Percentiles rank a stretch among this genome's conserved stretches.
These are phyloP conservation scores for Vanessa cardui DNA, from an alignment of 2,888 invertebrate species.

Conservation along the genomic window DNA sequence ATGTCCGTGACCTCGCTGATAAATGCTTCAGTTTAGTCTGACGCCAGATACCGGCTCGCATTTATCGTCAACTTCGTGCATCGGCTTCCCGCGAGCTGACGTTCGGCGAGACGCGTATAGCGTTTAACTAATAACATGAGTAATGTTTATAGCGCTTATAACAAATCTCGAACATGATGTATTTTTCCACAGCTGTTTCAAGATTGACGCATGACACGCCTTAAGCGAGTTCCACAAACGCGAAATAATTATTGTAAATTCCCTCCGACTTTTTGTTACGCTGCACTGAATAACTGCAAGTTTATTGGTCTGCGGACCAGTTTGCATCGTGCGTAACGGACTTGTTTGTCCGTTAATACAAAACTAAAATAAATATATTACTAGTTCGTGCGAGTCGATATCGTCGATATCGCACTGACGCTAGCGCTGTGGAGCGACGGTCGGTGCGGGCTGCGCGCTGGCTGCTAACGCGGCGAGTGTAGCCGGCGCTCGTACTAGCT, in stretches of 20 bases:
- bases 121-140: not conserved
- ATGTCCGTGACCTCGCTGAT: slow-evolving; percentile 2
- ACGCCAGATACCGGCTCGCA: not conserved
- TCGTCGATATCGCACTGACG: not conserved
- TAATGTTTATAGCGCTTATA: not conserved
- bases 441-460: not conserved
- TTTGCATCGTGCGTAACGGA: not conserved
- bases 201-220: slow-evolving; percentile 8
- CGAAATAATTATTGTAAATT: slow-evolving; percentile 14
- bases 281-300: slow-evolving; percentile 10
- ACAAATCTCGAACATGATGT: not conserved
- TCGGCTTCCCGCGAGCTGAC: not conserved
- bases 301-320: slow-evolving; percentile 8
- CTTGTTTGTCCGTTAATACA: not conserved
- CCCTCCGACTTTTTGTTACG: slow-evolving; percentile 8
- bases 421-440: not conserved
- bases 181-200: slow-evolving; percentile 8
- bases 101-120: not conserved
- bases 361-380: not conserved
- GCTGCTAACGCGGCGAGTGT: slow-evolving; percentile 1
- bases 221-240: slow-evolving; percentile 5
- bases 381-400: not conserved
- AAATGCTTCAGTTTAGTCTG: slow-evolving; percentile 5
- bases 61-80: not conserved
- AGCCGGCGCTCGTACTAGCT: not conserved